phyloP scores from a whole-genome alignment of 2,113 vertebrate genomes.

The Microcebus tavaratra region DNA sequence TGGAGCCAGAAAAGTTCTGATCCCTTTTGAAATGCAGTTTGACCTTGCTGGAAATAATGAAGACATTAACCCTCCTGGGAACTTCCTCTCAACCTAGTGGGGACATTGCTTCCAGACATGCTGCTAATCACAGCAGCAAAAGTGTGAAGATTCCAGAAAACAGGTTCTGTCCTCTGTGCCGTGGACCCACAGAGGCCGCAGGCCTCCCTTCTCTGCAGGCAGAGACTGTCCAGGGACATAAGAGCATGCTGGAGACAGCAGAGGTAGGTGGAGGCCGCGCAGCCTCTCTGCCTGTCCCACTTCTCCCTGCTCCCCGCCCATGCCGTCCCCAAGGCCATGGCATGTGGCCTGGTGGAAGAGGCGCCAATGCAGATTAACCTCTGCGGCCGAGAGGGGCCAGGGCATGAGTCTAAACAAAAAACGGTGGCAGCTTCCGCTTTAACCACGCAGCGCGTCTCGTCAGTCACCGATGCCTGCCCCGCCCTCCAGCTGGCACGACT shows the following conservation, averaged over 20 bases:
- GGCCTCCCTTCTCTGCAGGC: background rate
- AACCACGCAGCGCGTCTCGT: slow-evolving; percentile 53
- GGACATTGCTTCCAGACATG: rapidly evolving
- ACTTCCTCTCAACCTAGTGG: rapidly evolving
- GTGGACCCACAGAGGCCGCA: background rate
- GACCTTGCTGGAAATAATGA: no score
- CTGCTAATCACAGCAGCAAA: no score
- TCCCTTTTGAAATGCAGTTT: rapidly evolving
- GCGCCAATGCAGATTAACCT: slow-evolving; percentile 72
- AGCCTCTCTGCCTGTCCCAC: background rate
- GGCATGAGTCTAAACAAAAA: slow-evolving; percentile 62
- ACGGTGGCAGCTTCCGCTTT: slow-evolving; percentile 65
- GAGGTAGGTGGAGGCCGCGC: background rate
- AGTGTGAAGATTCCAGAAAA: background rate
- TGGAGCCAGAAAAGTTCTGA: background rate
- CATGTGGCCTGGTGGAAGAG: background rate
- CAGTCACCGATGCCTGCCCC: slow-evolving; percentile 49
- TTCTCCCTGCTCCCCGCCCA: background rate
- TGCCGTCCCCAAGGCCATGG: background rate
- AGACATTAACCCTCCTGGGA: rapidly evolving
- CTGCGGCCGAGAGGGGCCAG: slow-evolving; percentile 34
- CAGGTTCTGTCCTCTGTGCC: background rate
- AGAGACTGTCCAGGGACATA: background rate
- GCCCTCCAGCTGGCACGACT: slow-evolving; percentile 77
- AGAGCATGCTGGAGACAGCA: background rate